Conservation (phyloP, 2,113 vertebrate genomes). For the Serinus canaria region DNA sequence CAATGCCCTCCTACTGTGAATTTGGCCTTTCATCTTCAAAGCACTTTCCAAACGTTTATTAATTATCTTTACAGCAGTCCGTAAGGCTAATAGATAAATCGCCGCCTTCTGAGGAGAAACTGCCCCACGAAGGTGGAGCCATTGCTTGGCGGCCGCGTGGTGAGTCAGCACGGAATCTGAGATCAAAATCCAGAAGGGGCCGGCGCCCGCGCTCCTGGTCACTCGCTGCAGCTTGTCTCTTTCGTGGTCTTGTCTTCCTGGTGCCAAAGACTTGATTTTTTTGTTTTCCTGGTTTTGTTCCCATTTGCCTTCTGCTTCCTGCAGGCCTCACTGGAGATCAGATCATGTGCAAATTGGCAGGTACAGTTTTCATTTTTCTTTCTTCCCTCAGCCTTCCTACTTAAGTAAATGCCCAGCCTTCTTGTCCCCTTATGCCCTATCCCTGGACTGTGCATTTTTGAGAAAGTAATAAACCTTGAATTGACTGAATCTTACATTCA, state of each 20-base stretch:
- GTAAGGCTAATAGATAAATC: not conserved
- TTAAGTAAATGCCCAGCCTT: not conserved
- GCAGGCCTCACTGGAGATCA: not conserved
- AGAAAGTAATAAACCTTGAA: not conserved
- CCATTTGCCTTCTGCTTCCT: not conserved
- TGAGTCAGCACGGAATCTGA: conserved; percentile 25
- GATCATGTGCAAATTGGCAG: not conserved
- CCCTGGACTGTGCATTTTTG: not conserved
- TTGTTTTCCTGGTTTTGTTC: not conserved
- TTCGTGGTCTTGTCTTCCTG: not conserved
- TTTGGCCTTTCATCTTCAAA: conserved; percentile 23
- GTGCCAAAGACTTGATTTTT: not conserved
- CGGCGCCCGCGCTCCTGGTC: not conserved
- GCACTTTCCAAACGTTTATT: conserved; percentile 21
- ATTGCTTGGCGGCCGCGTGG: not conserved
- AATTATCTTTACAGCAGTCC: conserved; percentile 45
- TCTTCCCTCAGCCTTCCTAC: not conserved
- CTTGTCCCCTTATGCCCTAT: not conserved
- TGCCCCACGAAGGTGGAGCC: conserved; percentile 22
- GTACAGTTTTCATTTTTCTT: not conserved
- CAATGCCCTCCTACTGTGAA: not conserved
- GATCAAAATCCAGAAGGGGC: conserved; percentile 35
- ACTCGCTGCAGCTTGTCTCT: not conserved
- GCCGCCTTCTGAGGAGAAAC: not conserved
- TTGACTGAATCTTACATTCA: not conserved